These are phyloP conservation scores for Periplaneta americana DNA, from an alignment of 1,140 invertebrate genomes.

Conservation along the genomic window DNA sequence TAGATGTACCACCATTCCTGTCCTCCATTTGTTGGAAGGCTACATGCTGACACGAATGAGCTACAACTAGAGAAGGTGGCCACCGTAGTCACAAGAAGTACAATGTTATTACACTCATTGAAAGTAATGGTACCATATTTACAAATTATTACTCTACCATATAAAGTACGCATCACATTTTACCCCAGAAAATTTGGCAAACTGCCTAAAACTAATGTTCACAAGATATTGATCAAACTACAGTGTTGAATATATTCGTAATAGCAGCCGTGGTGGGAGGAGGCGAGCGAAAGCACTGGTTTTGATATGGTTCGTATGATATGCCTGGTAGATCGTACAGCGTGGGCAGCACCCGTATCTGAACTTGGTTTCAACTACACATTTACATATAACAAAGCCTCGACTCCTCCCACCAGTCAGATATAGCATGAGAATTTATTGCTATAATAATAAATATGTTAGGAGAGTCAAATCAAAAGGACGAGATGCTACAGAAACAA, in stretches of 20 bases:
- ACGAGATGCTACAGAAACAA: neutral
- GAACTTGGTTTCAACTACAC: neutral
- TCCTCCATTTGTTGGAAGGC: conserved; percentile 2
- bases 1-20: conserved; percentile 1
- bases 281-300: conserved; percentile 11
- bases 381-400: neutral
- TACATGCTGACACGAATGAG: conserved; percentile 7
- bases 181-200: conserved; percentile 15
- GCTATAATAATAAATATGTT: conserved; percentile 17
- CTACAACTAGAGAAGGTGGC: conserved; percentile 6
- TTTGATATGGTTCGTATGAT: conserved; percentile 16
- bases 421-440: conserved; percentile 14
- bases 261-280: conserved; percentile 4
- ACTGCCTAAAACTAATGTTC: conserved; percentile 14
- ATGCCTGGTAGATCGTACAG: conserved; percentile 4
- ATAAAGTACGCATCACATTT: conserved; percentile 13
- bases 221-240: conserved; percentile 8
- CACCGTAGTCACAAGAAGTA: conserved; percentile 9
- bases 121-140: conserved; percentile 9
- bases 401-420: conserved; percentile 7
- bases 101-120: conserved; percentile 8
- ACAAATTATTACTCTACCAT: conserved; percentile 15
- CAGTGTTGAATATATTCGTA: neutral
- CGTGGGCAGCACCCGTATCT: neutral
- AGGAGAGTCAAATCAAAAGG: neutral